A percentile compares a stretch with the other conserved stretches of the same genome.
phyloP scores from a whole-genome alignment of 2,888 invertebrate genomes.

The Agonopterix subpropinquella region DNA sequence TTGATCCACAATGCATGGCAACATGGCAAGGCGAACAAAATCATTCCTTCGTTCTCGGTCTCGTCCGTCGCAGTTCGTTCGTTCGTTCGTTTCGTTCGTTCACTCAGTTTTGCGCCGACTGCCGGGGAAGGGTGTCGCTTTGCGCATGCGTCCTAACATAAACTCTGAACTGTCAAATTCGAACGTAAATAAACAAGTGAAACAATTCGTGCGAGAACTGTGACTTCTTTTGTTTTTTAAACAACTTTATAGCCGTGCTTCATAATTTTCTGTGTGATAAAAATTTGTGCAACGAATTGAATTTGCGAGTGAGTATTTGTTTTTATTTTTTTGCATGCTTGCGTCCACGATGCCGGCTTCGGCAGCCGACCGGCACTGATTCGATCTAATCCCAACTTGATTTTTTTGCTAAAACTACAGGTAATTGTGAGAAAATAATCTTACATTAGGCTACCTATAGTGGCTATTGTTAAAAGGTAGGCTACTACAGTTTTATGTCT shows the following conservation, averaged over 20 bases:
- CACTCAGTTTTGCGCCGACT: conserved; percentile 50
- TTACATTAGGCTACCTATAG: no score
- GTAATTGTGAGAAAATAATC: background rate
- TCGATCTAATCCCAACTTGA: conserved; percentile 41
- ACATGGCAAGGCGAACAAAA: no score
- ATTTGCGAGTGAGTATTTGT: conserved; percentile 57
- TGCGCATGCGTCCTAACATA: conserved; percentile 50
- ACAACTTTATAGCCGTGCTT: conserved; percentile 14
- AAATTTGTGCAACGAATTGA: conserved; percentile 51
- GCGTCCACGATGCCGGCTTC: conserved; percentile 24
- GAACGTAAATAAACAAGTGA: conserved; percentile 68
- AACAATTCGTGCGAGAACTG: conserved; percentile 37
- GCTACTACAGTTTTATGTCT: no score
- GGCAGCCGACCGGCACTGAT: conserved; percentile 44
- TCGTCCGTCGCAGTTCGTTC: conserved; percentile 3
- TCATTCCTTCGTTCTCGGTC: background rate
- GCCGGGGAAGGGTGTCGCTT: conserved; percentile 27
- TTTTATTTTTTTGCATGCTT: conserved; percentile 49
- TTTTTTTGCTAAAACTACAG: conserved; percentile 9
- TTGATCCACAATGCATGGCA: no score
- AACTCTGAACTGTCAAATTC: conserved; percentile 46
- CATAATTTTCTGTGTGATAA: conserved; percentile 25
- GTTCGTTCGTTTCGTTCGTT: conserved; percentile 26
- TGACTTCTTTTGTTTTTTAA: conserved; percentile 16
- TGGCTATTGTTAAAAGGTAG: no score